These are phyloP conservation scores for Drosophila bifasciata DNA, from an alignment of 1,140 invertebrate genomes.

Conservation along the genomic window DNA sequence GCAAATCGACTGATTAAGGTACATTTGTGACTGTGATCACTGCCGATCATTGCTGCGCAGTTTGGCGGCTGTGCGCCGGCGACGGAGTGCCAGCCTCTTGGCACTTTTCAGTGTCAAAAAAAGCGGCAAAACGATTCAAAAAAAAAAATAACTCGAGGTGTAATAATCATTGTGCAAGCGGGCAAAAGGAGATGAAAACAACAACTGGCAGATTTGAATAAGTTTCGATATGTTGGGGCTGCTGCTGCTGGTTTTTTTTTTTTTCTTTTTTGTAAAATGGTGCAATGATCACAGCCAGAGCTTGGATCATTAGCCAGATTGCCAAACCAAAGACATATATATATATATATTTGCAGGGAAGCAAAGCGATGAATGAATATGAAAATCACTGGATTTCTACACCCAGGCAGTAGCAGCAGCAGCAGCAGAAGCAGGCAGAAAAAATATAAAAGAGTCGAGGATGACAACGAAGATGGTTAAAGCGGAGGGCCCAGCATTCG, in stretches of 20 bases:
- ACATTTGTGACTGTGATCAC: conserved; percentile 64
- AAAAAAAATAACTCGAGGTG: conserved; percentile 54
- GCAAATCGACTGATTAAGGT: conserved; percentile 75
- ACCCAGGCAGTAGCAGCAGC: conserved; percentile 34
- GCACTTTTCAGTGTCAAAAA: conserved; percentile 73
- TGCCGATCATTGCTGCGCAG: conserved; percentile 43
- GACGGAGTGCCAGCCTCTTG: conserved; percentile 51
- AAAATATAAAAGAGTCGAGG: conserved; percentile 21
- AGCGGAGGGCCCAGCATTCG: conserved; percentile 32
- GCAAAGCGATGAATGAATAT: conserved; percentile 64
- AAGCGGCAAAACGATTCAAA: conserved; percentile 29
- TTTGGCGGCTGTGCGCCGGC: conserved; percentile 42
- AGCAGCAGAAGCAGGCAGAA: conserved; percentile 26
- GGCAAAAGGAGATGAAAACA: conserved; percentile 44
- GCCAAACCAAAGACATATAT: conserved; percentile 50
- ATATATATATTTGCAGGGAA: conserved; percentile 71
- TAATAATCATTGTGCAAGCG: conserved; percentile 70
- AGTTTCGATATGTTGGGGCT: conserved; percentile 44
- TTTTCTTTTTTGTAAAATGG: conserved; percentile 44
- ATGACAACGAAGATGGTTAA: conserved; percentile 16
- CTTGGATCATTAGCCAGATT: conserved; percentile 63
- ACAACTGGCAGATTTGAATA: conserved; percentile 70
- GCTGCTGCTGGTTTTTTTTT: too few species aligned
- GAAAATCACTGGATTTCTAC: conserved; percentile 77
- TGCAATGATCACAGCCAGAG: conserved; percentile 54